Base-by-base conservation (phyloP, 2,113 vertebrate species). In the Paradoxurus hermaphroditus region DNA sequence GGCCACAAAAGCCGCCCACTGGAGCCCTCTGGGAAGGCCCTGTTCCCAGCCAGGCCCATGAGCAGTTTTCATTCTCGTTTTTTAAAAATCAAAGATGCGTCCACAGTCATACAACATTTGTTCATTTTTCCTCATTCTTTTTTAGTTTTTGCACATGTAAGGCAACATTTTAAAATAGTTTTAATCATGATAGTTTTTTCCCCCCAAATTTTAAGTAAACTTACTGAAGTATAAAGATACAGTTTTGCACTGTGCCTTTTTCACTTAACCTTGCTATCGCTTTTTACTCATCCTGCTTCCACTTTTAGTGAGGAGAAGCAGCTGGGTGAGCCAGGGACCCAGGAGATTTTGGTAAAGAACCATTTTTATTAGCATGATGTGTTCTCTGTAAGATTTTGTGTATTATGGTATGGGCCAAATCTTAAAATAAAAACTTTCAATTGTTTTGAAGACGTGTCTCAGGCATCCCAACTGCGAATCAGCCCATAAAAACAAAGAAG, bases 381-480 rank as follows among this genome's bases (percentile, higher is more conserved):
- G 87, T 95, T 96, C 96, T 95, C 84, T 95, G 84, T 96, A 77
- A 87, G 92, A 96, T 97, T 97, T 97, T 91, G 11, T 86, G 44
- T 81, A 21, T 85, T 95, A 31, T 3, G 12, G 65, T 56, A 29
- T 21, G 70, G 70, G 27, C 31, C 84, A 77, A 5, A 29, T 67
- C 68, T 56, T 90, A 91, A 97, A 91, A 65, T 92, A 36, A 94
- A 93, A 85, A 41, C 11, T 59, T 91, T 62, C 85, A n/a, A 53
- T 89, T 97, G 51, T 98, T 98, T 98, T 97, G 97, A 98, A 99
- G 99, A 99, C 99, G 12, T 99, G 99, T 98, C 99, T 99, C 88
- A 99, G 99, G 98, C 99, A 99, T 97, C 99, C 99, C n/a, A 99
- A 99, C 98, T 99, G 99, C 44, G 99, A 99, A 98, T 99, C 99